Percentiles rank a stretch among this genome's conserved stretches.
Evolutionary conservation across 2,113 vertebrate species (phyloP).

Genomic region (Piaya cayana): DNA sequence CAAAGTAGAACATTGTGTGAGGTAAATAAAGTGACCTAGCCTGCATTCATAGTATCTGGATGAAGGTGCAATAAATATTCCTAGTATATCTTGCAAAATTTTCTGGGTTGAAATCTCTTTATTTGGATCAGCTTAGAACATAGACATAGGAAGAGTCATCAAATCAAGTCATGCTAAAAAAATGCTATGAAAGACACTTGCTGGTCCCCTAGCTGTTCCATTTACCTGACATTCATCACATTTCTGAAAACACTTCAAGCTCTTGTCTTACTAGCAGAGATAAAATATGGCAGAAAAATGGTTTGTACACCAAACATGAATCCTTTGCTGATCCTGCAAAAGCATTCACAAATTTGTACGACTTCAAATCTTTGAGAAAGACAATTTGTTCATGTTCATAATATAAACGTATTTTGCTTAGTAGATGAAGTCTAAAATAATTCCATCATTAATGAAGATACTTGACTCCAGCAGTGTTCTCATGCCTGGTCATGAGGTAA

Average conservation of each 20-base stretch:
- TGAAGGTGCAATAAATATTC: background rate
- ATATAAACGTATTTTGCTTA: background rate
- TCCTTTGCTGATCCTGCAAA: background rate
- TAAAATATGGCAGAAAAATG: background rate
- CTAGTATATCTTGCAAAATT: background rate
- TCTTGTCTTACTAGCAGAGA: background rate
- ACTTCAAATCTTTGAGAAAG: background rate
- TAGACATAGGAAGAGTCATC: background rate
- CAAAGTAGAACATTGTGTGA: background rate
- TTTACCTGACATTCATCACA: background rate
- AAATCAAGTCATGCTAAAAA: background rate
- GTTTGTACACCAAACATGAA: background rate
- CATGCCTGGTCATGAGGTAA: background rate
- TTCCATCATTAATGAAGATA: background rate
- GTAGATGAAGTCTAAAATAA: background rate
- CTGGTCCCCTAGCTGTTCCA: background rate
- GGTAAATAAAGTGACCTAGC: background rate
- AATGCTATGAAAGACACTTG: background rate
- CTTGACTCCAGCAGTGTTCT: background rate
- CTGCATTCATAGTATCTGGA: background rate
- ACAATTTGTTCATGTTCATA: background rate
- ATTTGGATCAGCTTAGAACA: background rate
- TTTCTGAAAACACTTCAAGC: background rate
- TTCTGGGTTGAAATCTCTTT: background rate
- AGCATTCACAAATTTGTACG: background rate